Evolutionary conservation across 2,888 invertebrate species (phyloP).

Genomic region (Spodoptera exigua): DNA sequence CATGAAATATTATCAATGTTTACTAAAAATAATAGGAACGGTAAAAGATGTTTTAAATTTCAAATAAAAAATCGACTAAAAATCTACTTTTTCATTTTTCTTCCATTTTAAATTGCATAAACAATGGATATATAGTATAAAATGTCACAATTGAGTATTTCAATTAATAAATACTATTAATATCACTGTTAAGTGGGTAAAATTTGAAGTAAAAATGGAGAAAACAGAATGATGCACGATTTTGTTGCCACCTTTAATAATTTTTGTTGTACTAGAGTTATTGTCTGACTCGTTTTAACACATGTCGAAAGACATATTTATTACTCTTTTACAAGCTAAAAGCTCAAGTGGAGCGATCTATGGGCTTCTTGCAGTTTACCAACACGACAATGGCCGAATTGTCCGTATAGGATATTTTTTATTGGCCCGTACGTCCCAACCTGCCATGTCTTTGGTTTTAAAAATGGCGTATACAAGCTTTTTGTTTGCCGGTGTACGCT

Average conservation of each 20-base stretch:
- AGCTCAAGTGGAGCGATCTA: conserved; percentile 88
- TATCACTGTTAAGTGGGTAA: conserved; percentile 1
- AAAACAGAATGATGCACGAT: conserved; percentile 39
- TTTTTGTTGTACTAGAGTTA: conserved; percentile 66
- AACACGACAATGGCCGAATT: conserved; percentile 90
- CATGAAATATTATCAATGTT: too few species aligned
- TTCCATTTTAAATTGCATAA: too few species aligned
- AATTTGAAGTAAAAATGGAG: conserved; percentile 23
- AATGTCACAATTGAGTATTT: too few species aligned
- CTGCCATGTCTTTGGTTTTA: conserved; percentile 90
- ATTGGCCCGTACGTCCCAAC: conserved; percentile 87
- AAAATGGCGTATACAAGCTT: conserved; percentile 91
- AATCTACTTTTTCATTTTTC: too few species aligned
- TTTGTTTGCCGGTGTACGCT: conserved; percentile 90
- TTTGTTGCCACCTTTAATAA: conserved; percentile 75
- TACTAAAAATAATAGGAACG: too few species aligned
- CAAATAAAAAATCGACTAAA: too few species aligned
- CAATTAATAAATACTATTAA: too few species aligned
- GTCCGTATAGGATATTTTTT: conserved; percentile 88
- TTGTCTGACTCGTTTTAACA: conserved; percentile 86
- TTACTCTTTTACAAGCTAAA: conserved; percentile 87
- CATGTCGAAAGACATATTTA: conserved; percentile 86
- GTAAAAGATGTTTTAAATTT: too few species aligned
- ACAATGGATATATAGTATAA: too few species aligned
- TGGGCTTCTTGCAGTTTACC: conserved; percentile 89